Conservation (phyloP, 2,888 invertebrate genomes). For the Tachina fera region DNA sequence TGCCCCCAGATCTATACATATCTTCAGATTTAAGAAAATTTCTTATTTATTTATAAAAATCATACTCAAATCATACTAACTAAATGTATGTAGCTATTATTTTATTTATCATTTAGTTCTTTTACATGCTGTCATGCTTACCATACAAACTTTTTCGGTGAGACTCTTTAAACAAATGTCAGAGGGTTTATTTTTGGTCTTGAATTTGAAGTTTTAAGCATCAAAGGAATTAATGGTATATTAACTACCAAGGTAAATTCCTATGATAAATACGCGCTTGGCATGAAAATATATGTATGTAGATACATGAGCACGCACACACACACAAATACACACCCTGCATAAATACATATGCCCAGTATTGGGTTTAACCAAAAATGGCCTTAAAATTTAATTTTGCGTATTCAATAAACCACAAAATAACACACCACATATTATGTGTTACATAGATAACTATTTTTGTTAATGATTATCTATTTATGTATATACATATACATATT, state of each 20-base stretch:
- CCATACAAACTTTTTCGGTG: background rate
- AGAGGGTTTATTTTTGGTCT: background rate
- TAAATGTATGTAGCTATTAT: too few species aligned
- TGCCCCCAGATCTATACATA: too few species aligned
- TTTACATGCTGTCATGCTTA: background rate
- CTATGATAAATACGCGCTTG: constrained; percentile 8
- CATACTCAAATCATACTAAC: too few species aligned
- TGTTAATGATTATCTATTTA: background rate
- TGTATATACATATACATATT: background rate
- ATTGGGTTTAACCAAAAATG: too few species aligned
- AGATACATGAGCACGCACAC: background rate
- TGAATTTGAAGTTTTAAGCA: constrained; percentile 8
- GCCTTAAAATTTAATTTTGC: too few species aligned
- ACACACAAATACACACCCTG: background rate
- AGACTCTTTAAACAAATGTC: constrained; percentile 1
- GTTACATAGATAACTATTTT: background rate
- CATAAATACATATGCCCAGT: background rate
- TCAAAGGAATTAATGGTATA: background rate
- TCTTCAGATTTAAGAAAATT: too few species aligned
- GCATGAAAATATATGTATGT: constrained; percentile 23
- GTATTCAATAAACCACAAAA: too few species aligned
- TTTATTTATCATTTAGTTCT: background rate
- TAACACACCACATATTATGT: background rate
- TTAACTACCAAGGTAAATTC: constrained; percentile 7
- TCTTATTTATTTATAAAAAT: too few species aligned